A percentile compares a stretch with the other conserved stretches of the same genome.
phyloP scores from a whole-genome alignment of 2,113 vertebrate species.

The Rhinichthys klamathensis region DNA sequence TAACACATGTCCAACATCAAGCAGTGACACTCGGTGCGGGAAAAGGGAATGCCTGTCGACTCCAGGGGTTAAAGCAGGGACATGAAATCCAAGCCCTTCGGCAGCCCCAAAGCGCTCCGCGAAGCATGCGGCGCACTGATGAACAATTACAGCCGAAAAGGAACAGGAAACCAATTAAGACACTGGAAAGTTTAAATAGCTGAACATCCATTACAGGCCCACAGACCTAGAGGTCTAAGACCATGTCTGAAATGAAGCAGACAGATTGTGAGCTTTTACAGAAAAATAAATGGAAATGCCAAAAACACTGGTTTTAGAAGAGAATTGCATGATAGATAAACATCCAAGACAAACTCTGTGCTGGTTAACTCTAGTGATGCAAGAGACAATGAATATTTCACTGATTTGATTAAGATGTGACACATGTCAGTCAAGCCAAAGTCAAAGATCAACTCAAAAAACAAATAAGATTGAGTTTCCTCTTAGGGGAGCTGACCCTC shows the following conservation, averaged over 20 bases:
- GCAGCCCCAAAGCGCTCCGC: constrained; percentile 16
- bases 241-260: constrained; percentile 21
- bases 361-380: constrained; percentile 27
- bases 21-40: constrained; percentile 54
- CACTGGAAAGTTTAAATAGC: constrained; percentile 33
- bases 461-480: constrained; percentile 70
- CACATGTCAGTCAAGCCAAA: constrained; percentile 74
- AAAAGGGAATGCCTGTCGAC: constrained; percentile 45
- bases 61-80: constrained; percentile 30
- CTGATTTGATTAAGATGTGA: constrained; percentile 64
- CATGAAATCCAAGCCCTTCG: constrained; percentile 44
- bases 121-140: constrained; percentile 45
- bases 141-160: constrained; percentile 23
- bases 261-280: background rate
- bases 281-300: background rate
- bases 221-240: constrained; percentile 29
- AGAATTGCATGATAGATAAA: constrained; percentile 39
- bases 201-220: constrained; percentile 21
- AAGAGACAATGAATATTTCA: constrained; percentile 58
- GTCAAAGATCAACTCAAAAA: constrained; percentile 70
- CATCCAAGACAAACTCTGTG: constrained; percentile 52
- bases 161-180: constrained; percentile 51
- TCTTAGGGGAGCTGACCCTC: constrained; percentile 62
- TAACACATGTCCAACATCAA: constrained; percentile 69
- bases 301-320: background rate